Percentiles rank a stretch among this genome's conserved stretches.
phyloP scores from a whole-genome alignment of 1,140 invertebrate species.

The Drosophila ananassae region DNA sequence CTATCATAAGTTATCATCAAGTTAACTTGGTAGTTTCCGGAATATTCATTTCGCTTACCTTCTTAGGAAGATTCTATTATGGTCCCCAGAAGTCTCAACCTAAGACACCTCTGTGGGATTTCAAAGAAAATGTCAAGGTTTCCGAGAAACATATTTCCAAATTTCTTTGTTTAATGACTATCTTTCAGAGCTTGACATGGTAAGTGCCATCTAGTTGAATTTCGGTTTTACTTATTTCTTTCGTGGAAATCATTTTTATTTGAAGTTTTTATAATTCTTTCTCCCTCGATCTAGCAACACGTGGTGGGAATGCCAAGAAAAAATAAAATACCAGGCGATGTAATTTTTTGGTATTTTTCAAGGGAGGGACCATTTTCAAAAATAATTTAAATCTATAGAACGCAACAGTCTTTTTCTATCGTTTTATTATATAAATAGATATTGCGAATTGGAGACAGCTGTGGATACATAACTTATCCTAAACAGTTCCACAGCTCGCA shows the following conservation, averaged over 20 bases:
- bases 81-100: slow-evolving; percentile 13
- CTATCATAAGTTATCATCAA: slow-evolving; percentile 16
- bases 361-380: slow-evolving; percentile 2
- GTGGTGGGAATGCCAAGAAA: not conserved
- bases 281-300: slow-evolving; percentile 19
- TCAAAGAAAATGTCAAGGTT: not conserved
- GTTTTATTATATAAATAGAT: slow-evolving; percentile 81
- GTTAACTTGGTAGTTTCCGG: too few species aligned
- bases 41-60: slow-evolving; percentile 31
- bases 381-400: slow-evolving; percentile 12
- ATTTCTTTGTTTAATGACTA: not conserved
- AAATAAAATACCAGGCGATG: slow-evolving; percentile 6
- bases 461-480: slow-evolving; percentile 64
- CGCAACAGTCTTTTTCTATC: slow-evolving; percentile 37
- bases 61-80: not conserved
- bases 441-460: slow-evolving; percentile 70
- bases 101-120: not conserved
- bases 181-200: not conserved
- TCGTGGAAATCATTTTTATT: slow-evolving; percentile 1
- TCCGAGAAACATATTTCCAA: not conserved
- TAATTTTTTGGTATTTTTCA: slow-evolving; percentile 12
- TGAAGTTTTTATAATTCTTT: not conserved
- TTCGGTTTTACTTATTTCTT: too few species aligned
- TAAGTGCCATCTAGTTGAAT: too few species aligned
- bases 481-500: slow-evolving; percentile 52